Evolutionary conservation across 2,113 vertebrate species (phyloP).

Genomic region (Sigmodon hispidus): DNA sequence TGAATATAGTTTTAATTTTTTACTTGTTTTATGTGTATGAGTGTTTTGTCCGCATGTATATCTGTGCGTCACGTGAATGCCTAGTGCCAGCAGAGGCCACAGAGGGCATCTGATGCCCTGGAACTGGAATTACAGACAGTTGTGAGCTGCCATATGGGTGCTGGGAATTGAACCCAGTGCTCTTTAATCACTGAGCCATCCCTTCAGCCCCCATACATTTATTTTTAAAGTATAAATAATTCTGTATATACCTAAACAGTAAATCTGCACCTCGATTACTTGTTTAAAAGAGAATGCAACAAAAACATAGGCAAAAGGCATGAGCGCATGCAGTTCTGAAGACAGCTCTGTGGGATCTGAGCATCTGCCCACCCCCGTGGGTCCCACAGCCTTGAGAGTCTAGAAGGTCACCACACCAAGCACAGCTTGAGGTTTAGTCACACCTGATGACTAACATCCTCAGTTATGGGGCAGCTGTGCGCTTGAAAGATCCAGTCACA

Average conservation of each 20-base stretch:
- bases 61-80: neutral
- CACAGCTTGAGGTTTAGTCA: neutral
- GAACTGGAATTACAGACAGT: neutral
- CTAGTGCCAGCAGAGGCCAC: neutral
- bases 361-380: neutral
- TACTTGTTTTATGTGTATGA: neutral
- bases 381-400: neutral
- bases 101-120: neutral
- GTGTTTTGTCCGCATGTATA: neutral
- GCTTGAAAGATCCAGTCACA: neutral
- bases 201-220: neutral
- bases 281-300: neutral
- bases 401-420: neutral
- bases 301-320: neutral
- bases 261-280: neutral
- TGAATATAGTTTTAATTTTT: neutral
- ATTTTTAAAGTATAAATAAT: neutral
- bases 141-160: neutral
- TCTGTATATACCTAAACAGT: neutral
- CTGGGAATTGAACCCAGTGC: neutral
- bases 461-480: neutral
- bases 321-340: too few relatives aligned
- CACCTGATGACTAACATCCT: neutral
- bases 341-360: too few relatives aligned
- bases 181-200: neutral